A percentile compares a stretch with the other conserved stretches of the same genome.
Conservation (phyloP, 2,797 vertebrate species). For the Lophotriccus pileatus region DNA sequence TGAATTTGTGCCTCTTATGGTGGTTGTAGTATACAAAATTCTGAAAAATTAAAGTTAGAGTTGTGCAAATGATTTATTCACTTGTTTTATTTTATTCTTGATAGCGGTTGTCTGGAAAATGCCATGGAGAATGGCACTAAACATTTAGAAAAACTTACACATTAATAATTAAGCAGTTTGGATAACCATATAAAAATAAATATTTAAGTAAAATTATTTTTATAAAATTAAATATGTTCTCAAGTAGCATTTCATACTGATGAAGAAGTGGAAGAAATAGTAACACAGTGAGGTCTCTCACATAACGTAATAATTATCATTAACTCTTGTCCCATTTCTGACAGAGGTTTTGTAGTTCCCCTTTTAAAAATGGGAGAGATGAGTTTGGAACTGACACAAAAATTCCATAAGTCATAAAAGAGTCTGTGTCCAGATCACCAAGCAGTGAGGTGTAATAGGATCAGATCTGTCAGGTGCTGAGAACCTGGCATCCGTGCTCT, state of each 20-base stretch:
- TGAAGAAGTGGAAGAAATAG: not conserved
- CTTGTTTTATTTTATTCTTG: not conserved
- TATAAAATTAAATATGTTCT: not conserved
- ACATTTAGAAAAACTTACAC: not conserved
- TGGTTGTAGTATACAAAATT: not conserved
- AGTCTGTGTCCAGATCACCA: not conserved
- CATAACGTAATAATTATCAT: not conserved
- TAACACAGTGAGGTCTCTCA: not conserved
- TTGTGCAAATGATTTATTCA: not conserved
- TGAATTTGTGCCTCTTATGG: not conserved
- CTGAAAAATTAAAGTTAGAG: not conserved
- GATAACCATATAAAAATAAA: not conserved
- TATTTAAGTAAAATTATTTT: not conserved
- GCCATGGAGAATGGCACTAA: not conserved
- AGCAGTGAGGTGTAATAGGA: not conserved
- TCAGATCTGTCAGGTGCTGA: not conserved
- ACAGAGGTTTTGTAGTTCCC: not conserved
- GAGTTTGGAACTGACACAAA: not conserved
- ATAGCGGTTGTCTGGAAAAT: not conserved
- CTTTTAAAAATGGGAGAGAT: not conserved
- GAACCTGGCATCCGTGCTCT: not conserved
- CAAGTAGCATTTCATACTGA: not conserved
- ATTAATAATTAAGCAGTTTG: not conserved
- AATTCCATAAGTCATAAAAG: not conserved
- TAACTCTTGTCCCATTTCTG: not conserved